Evolutionary conservation across 2,113 vertebrate species (phyloP), one percentile per base, ranked within the genome.

Genomic region (Scortum barcoo): DNA sequence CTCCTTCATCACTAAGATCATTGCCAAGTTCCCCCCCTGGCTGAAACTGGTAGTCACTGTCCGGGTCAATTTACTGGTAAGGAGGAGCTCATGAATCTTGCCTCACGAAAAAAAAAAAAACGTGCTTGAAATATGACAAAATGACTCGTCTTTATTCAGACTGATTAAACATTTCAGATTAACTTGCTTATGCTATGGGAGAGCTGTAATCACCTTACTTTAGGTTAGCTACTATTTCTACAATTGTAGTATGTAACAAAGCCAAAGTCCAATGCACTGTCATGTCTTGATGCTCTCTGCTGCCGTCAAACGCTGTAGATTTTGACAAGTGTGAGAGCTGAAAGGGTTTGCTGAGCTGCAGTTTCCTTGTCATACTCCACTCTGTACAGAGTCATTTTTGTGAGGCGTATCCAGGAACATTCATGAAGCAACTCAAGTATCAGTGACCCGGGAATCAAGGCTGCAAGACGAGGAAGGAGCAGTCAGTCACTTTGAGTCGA

Each of bases 41-140:
- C 93, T 99, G 74, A 99, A 99, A 92, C 93, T 99, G 81, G 95
- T 99, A 83, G 95, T 99, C 93, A 99, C 98, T 16, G 94, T 99
- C 54, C 95, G 98, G 86, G 93, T 97, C 69, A 99, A 95, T 92
- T 95, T 99, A 76, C 93, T 98, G 98, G 98, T 99, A 95, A 96
- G 90, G 10, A 72, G 9, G n/a, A 54, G 24, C 9, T 57, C 26
- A 24, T 53, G 19, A 9, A 51, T 24, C 1, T 63, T 38, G 2
- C n/a, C 24, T 42, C 2, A 24, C 40, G 12, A 2, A 42, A 9
- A 2, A 42, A 9, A 26, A 7, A 42, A 14, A 22, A 14, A n/a
- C 16, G 20, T 40, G 48, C 3, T 38, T 65, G 24, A 4, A 36
- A 36, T 62, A 62, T 50, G 4, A 22, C 7, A 10, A 10, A 73